Percentiles rank a stretch among this genome's conserved stretches.
Conservation (phyloP, 2,113 vertebrate species). For the Phaethornis superciliosus region DNA sequence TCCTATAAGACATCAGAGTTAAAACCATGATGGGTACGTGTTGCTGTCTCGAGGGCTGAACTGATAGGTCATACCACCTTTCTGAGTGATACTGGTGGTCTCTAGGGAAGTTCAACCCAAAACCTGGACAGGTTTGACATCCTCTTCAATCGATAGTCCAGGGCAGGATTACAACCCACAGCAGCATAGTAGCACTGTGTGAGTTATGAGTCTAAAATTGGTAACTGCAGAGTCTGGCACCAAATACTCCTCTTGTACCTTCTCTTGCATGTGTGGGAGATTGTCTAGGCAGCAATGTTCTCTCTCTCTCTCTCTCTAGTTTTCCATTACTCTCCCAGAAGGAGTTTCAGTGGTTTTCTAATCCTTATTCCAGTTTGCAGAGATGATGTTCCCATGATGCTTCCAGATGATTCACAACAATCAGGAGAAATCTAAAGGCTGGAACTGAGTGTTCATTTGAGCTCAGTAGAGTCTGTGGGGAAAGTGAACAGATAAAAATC, state of each 20-base stretch:
- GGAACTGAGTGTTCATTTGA: neutral
- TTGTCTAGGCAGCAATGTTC: neutral
- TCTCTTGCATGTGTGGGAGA: neutral
- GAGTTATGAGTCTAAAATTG: neutral
- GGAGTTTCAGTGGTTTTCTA: neutral
- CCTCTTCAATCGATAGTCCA: neutral
- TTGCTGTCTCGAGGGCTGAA: neutral
- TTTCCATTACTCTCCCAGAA: neutral
- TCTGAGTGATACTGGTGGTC: neutral
- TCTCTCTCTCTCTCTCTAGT: neutral
- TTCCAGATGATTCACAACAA: neutral
- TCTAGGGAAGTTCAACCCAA: neutral
- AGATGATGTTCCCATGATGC: neutral
- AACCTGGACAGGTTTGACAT: neutral
- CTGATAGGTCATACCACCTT: neutral
- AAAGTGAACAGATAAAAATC: neutral
- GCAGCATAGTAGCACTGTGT: fast-evolving
- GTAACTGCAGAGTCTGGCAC: neutral
- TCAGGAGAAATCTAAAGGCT: neutral
- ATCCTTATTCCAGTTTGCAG: neutral
- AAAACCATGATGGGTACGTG: neutral
- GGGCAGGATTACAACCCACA: neutral
- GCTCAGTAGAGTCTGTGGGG: neutral
- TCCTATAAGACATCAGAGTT: neutral
- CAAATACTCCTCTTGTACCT: neutral